These are phyloP conservation scores for Vultur gryphus DNA, from an alignment of 2,797 vertebrate genomes.

Conservation along the genomic window DNA sequence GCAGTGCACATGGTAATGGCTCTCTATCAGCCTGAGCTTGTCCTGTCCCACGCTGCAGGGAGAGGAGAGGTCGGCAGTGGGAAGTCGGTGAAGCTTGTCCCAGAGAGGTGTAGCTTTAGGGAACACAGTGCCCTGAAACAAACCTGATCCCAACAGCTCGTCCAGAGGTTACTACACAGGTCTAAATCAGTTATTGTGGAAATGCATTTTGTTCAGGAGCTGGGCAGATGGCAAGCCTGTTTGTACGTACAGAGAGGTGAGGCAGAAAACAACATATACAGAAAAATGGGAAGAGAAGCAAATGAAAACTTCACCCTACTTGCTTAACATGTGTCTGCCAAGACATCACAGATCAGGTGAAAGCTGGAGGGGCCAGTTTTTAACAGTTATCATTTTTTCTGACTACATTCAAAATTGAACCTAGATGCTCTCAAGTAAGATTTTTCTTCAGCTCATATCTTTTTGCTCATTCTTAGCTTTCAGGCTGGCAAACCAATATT, in stretches of 20 bases:
- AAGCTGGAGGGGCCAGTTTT: neutral
- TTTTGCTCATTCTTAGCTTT: neutral
- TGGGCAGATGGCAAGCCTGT: neutral
- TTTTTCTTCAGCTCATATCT: neutral
- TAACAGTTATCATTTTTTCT: neutral
- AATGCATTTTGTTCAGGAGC: neutral
- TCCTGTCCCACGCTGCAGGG: no score
- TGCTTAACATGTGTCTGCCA: neutral
- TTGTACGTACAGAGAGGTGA: neutral
- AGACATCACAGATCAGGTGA: neutral
- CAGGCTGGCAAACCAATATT: neutral
- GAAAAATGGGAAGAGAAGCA: neutral
- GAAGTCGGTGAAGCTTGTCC: rapidly evolving
- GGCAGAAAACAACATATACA: neutral
- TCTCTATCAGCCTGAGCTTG: neutral
- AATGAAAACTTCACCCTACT: neutral
- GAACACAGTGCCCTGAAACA: neutral
- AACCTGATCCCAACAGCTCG: rapidly evolving
- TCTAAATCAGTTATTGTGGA: neutral
- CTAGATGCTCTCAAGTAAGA: neutral
- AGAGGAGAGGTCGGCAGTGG: rapidly evolving
- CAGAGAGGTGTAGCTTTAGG: rapidly evolving
- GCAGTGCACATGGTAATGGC: neutral
- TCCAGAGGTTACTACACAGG: neutral
- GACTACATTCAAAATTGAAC: neutral